A percentile compares a stretch with the other conserved stretches of the same genome.
phyloP scores from a whole-genome alignment of 1,140 invertebrate genomes.

The Bilobella aurantiaca region DNA sequence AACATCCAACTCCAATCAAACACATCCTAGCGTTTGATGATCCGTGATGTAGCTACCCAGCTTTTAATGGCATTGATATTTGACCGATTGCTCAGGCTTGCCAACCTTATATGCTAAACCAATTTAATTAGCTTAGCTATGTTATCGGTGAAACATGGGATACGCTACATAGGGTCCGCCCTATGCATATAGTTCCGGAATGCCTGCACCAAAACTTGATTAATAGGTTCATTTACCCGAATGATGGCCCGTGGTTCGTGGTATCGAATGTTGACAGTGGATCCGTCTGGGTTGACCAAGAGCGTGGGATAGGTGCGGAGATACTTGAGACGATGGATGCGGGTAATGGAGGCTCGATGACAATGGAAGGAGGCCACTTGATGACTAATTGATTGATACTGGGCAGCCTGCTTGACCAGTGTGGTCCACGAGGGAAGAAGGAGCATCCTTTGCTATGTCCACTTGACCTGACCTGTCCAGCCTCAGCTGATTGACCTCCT shows the following conservation, averaged over 20 bases:
- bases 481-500: no score
- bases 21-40: no score
- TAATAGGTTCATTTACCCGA: constrained; percentile 46
- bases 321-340: constrained; percentile 57
- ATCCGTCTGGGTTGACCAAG: constrained; percentile 70
- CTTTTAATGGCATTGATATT: no score
- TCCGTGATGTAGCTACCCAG: no score
- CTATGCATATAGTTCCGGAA: background rate
- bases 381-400: background rate
- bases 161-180: background rate
- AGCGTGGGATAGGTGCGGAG: constrained; percentile 60
- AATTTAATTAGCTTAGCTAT: no score
- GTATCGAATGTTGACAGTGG: constrained; percentile 67
- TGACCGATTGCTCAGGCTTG: no score
- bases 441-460: no score
- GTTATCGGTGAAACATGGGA: background rate
- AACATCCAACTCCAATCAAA: no score
- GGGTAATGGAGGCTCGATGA: constrained; percentile 50
- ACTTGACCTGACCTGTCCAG: no score
- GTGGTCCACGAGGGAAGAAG: background rate
- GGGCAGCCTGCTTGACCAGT: background rate
- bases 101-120: no score
- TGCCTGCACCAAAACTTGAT: background rate
- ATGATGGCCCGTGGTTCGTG: constrained; percentile 73
- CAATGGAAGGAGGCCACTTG: background rate